These are phyloP conservation scores for Vireo altiloquus DNA, from an alignment of 2,113 vertebrate genomes.

Conservation along the genomic window DNA sequence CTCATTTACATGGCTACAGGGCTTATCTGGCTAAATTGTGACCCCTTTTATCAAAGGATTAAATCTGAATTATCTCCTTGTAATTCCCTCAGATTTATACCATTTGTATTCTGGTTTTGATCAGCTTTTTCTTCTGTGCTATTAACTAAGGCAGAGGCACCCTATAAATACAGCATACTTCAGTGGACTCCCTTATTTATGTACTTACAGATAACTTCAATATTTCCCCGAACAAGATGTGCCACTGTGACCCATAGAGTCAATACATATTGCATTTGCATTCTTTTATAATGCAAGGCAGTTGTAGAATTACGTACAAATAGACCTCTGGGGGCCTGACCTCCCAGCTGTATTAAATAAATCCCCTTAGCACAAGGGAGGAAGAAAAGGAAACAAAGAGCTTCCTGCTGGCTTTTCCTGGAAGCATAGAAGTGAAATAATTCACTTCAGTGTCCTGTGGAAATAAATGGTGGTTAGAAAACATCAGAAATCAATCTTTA, in stretches of 20 bases:
- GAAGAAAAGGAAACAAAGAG: slow-evolving; percentile 51
- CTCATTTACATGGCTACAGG: background rate
- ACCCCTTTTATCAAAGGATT: background rate
- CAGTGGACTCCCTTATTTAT: background rate
- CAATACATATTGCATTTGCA: slow-evolving; percentile 38
- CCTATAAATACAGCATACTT: background rate
- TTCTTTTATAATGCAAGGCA: slow-evolving; percentile 62
- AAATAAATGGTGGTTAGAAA: background rate
- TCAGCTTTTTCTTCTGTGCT: background rate
- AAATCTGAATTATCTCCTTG: background rate
- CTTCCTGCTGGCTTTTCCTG: slow-evolving; percentile 58
- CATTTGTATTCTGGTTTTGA: background rate
- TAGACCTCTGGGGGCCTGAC: slow-evolving; percentile 8
- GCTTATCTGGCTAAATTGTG: background rate
- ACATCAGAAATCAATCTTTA: background rate
- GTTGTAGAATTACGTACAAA: slow-evolving; percentile 13
- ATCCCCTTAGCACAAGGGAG: slow-evolving; percentile 38
- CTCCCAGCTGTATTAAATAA: slow-evolving; percentile 58
- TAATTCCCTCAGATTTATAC: background rate
- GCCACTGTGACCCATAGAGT: background rate
- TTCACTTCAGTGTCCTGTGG: background rate
- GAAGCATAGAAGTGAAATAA: slow-evolving; percentile 11
- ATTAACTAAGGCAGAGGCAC: background rate
- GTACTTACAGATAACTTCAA: background rate
- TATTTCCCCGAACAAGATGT: background rate